Evolutionary conservation across 2,888 invertebrate species (phyloP).

Genomic region (Oscheius myriophilus): DNA sequence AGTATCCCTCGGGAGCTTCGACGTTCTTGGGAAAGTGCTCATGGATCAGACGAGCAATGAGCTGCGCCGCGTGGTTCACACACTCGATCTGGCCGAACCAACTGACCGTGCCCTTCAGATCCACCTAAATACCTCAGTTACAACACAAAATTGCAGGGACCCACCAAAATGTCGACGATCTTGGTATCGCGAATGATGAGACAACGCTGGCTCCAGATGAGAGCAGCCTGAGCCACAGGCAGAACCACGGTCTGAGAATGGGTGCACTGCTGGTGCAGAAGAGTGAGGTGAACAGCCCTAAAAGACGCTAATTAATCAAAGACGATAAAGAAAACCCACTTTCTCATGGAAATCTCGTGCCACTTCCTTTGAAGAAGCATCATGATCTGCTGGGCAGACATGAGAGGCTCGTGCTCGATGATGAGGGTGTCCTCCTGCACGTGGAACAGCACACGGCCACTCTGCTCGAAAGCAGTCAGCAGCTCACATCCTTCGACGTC

Average conservation of each 20-base stretch:
- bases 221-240: conserved; percentile 22
- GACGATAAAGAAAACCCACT: neutral
- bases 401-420: conserved; percentile 11
- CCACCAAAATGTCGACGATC: conserved; percentile 25
- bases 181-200: conserved; percentile 23
- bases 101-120: conserved; percentile 21
- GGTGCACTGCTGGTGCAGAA: conserved; percentile 22
- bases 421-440: neutral
- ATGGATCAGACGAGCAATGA: conserved; percentile 18
- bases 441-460: conserved; percentile 10
- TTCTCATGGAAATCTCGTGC: conserved; percentile 26
- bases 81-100: conserved; percentile 27
- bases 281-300: conserved; percentile 19
- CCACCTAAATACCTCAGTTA: conserved; percentile 11
- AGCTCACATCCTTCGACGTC: conserved; percentile 26
- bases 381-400: conserved; percentile 8
- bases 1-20: conserved; percentile 5
- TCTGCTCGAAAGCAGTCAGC: conserved; percentile 15
- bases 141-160: neutral
- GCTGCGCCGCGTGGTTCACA: conserved; percentile 10
- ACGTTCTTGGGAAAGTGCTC: conserved; percentile 9
- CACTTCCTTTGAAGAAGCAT: conserved; percentile 11
- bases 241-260: conserved; percentile 2
- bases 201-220: conserved; percentile 7
- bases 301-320: neutral